These are phyloP conservation scores for Aleadryas rufinucha DNA, from an alignment of 2,113 vertebrate genomes.

Conservation along the genomic window DNA sequence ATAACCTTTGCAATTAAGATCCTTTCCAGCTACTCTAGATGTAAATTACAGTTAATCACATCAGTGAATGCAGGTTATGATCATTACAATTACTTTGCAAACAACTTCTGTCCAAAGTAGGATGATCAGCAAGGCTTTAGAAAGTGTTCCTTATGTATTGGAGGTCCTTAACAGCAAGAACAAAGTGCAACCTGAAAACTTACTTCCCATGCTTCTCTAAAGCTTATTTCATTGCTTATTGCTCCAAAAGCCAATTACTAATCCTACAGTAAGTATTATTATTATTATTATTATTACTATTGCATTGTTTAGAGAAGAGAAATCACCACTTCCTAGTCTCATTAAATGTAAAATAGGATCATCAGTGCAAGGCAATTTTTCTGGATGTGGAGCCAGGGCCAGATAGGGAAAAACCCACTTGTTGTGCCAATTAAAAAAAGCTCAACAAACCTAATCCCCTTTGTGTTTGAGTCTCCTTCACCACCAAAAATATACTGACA, in stretches of 20 bases:
- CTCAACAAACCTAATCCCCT: neutral
- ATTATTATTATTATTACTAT: neutral
- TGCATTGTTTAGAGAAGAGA: neutral
- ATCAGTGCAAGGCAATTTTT: neutral
- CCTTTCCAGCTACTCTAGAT: neutral
- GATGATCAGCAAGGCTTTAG: neutral
- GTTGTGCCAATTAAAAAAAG: neutral
- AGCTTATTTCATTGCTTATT: neutral
- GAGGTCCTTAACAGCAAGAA: neutral
- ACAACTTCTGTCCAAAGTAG: neutral
- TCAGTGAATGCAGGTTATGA: neutral
- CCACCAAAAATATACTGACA: neutral
- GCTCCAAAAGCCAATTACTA: neutral
- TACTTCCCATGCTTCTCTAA: neutral
- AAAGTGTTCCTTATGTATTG: neutral
- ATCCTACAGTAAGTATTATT: neutral
- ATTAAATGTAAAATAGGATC: neutral
- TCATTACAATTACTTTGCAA: neutral
- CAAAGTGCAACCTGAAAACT: neutral
- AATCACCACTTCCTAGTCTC: neutral
- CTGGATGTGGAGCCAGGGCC: neutral
- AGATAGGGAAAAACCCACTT: neutral
- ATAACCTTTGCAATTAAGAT: neutral
- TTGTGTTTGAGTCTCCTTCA: neutral
- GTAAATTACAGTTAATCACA: neutral